Base-by-base conservation (phyloP, 1,140 invertebrate genomes). In the Schmidtea mediterranea region DNA sequence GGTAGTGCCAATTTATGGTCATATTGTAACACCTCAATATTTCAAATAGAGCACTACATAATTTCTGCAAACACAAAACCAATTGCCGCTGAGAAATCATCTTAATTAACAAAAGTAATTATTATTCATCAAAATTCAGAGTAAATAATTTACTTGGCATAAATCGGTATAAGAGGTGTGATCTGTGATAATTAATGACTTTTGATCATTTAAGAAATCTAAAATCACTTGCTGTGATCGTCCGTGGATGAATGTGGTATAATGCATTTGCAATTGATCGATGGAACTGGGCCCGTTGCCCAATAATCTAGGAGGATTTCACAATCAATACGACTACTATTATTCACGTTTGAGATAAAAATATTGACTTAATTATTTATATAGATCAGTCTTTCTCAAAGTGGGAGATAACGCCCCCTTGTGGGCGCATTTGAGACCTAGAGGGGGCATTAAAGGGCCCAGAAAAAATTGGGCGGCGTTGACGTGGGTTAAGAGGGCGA, bases 251-350 rank as follows among this genome's bases (percentile, higher is more conserved):
- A 82, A 79, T 43, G 80, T 86, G 0, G 81, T 79, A 62, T 86
- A 87, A 63, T 94, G 83, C 75, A 95, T 87, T 52, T 81, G 76
- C 23, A 90, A 61, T 61, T 90, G 82, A 67, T 95, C 84, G 72
- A 90, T 80, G 0, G 83, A 80, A 2, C 76, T 77, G 62, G 87
- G 74, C 9, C 54, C 50, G 66, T 83, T 86, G 5, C 80, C 80
- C 1, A 87, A 9, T 18, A 49, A 21, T 61, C 2, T 83, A 32
- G n/a, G n/a, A n/a, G n/a, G n/a, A n/a, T n/a, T n/a, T n/a, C n/a
- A n/a, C n/a, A n/a, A n/a, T n/a, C n/a, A n/a, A n/a, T n/a, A n/a
- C n/a, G n/a, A n/a, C n/a, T n/a, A n/a, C n/a, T n/a, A n/a, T n/a
- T n/a, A n/a, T n/a, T n/a, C n/a, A n/a, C n/a, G n/a, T n/a, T n/a